Conservation (phyloP, 2,888 invertebrate genomes). For the Scaptomyza cyrtandrae region DNA sequence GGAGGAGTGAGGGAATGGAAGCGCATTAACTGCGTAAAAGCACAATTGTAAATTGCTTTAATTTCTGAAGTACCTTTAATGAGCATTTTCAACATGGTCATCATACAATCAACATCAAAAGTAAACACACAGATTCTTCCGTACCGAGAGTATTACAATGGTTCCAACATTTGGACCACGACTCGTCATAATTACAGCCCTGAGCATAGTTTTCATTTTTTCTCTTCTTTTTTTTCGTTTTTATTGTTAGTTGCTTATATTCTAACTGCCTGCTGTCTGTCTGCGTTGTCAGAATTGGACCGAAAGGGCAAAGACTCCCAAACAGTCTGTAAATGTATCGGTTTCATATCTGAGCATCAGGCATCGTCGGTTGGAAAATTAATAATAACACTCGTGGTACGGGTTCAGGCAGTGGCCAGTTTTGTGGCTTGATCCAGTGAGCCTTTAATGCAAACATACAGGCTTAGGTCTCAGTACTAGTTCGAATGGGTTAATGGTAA, state of each 20-base stretch:
- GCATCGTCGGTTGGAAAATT: constrained; percentile 70
- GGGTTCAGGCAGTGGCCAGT: constrained; percentile 29
- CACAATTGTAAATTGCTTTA: constrained; percentile 80
- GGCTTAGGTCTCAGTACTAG: constrained; percentile 35
- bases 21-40: constrained; percentile 61
- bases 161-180: constrained; percentile 72
- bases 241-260: constrained; percentile 12
- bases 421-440: constrained; percentile 77
- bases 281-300: constrained; percentile 24
- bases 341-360: constrained; percentile 57
- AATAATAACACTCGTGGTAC: constrained; percentile 61
- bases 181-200: constrained; percentile 77
- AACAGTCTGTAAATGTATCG: constrained; percentile 72
- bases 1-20: constrained; percentile 1
- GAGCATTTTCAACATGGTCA: constrained; percentile 82
- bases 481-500: constrained; percentile 28
- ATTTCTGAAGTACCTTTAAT: constrained; percentile 81
- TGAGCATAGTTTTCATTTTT: constrained; percentile 43
- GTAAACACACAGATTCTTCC: constrained; percentile 34
- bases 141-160: constrained; percentile 57
- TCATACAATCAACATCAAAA: constrained; percentile 70
- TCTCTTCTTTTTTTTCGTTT: neutral
- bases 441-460: constrained; percentile 70
- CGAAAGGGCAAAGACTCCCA: constrained; percentile 35
- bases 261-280: constrained; percentile 34